Evolutionary conservation across 2,888 invertebrate species (phyloP), one percentile per base, ranked within the genome.

Genomic region (Eupithecia pulchellata): DNA sequence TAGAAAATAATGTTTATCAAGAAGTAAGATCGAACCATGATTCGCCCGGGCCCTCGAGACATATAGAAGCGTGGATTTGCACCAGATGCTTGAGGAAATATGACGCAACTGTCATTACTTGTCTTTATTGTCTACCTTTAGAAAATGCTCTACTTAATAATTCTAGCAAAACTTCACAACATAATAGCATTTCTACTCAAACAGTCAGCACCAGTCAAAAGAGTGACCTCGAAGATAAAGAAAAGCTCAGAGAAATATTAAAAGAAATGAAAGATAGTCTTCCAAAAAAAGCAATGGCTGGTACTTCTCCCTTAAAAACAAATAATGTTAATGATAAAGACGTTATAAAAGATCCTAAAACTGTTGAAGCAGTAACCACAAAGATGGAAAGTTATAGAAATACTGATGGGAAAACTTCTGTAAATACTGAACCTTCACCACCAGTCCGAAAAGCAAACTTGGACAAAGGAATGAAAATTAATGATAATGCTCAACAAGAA

Each of bases 201-300:
- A 89, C 88, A 29, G 58, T 30, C 14, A 85, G 81, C 66, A 79
- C 66, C 9, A 74, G 68, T 60, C 62, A 72, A 27, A 78, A 76
- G 20, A 82, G 71, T 64, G 79, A 76, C 67, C 47, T 72, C 30
- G 83, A 95, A 77, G 95, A 96, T 79, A 95, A 95, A 81, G 95
- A 95, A 82, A 95, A 95, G 83, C 88, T 97, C 34, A 96, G 96
- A 84, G 96, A 96, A 87, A 96, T 97, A 95, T 86, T 97, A 75
- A 97, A 96, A 81, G 97, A 97, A 91, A 97, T 97, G 96, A 97
- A 97, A 87, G 95, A 97, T 85, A 97, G 97, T 14, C 88, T 97
- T 73, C 96, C 96, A 0, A 96, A 95, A 82, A 94, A 95, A 78
- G 85, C 94, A 30, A 95, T 95, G 77, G 87, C 89, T 39, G 90